Evolutionary conservation across 2,888 invertebrate species (phyloP).

Genomic region (Mystacides longicornis): DNA sequence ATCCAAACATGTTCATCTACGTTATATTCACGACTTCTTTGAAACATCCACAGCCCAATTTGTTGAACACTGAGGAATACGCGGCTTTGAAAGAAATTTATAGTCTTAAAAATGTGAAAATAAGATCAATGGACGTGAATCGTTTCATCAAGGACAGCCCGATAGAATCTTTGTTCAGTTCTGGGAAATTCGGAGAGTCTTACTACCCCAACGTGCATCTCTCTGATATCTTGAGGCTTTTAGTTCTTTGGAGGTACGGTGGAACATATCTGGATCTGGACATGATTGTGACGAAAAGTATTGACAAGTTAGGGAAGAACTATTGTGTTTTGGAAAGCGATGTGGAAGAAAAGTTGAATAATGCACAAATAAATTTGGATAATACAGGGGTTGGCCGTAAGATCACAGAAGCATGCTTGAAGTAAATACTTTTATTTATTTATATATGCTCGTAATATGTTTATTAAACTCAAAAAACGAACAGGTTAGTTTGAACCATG

Average conservation of each 20-base stretch:
- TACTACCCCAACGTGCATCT: not conserved
- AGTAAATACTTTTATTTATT: not conserved
- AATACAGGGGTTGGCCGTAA: not conserved
- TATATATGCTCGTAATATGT: too few relatives aligned
- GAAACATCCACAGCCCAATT: too few relatives aligned
- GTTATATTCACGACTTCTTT: too few relatives aligned
- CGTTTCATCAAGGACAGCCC: not conserved
- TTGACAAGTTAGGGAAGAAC: not conserved
- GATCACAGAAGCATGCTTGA: not conserved
- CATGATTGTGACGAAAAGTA: too few relatives aligned
- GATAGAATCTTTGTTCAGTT: not conserved
- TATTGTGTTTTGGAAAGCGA: not conserved
- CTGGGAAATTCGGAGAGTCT: not conserved
- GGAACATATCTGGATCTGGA: too few relatives aligned
- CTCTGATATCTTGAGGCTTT: not conserved
- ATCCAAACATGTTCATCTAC: too few relatives aligned
- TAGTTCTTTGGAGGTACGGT: not conserved
- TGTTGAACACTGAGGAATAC: too few relatives aligned
- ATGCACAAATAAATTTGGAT: not conserved
- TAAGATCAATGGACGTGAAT: not conserved
- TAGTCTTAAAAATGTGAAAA: not conserved
- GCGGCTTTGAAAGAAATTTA: too few relatives aligned
- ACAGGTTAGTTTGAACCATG: too few relatives aligned
- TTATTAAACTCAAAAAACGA: too few relatives aligned
- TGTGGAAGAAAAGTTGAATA: not conserved